Conservation (phyloP, 1,140 invertebrate species). For the Lineus longissimus region DNA sequence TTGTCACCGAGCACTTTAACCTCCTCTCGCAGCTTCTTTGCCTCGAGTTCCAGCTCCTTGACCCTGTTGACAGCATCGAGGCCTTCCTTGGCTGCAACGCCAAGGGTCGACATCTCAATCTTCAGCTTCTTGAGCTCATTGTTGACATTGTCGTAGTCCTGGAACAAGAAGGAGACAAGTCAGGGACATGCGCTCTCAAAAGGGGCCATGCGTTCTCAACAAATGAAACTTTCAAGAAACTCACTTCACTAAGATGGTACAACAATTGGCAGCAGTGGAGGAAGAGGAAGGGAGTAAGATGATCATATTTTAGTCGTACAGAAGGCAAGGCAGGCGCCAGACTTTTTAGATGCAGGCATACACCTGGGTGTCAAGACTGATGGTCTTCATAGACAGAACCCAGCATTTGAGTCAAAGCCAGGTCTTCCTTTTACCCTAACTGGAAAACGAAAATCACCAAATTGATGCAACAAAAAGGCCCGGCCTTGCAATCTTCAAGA, state of each 20-base stretch:
- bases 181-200: neutral
- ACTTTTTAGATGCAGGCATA: too few species aligned
- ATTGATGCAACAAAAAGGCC: too few species aligned
- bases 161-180: neutral
- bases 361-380: too few species aligned
- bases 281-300: too few species aligned
- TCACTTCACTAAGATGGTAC: neutral
- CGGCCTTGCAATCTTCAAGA: neutral
- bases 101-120: conserved; percentile 36
- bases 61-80: conserved; percentile 42
- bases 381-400: too few species aligned
- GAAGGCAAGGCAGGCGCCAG: too few species aligned
- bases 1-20: conserved; percentile 53
- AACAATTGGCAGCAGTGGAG: too few species aligned
- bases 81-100: conserved; percentile 42
- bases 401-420: too few species aligned
- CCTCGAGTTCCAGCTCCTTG: conserved; percentile 32
- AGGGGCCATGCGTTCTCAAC: neutral
- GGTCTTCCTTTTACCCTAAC: too few species aligned
- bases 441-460: too few species aligned
- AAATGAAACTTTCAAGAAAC: neutral
- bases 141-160: conserved; percentile 32
- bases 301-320: too few species aligned
- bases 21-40: conserved; percentile 45
- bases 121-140: conserved; percentile 33